Percentiles rank a stretch among this genome's conserved stretches.
Evolutionary conservation across 2,797 vertebrate species (phyloP).

Genomic region (Myotis vivesi): DNA sequence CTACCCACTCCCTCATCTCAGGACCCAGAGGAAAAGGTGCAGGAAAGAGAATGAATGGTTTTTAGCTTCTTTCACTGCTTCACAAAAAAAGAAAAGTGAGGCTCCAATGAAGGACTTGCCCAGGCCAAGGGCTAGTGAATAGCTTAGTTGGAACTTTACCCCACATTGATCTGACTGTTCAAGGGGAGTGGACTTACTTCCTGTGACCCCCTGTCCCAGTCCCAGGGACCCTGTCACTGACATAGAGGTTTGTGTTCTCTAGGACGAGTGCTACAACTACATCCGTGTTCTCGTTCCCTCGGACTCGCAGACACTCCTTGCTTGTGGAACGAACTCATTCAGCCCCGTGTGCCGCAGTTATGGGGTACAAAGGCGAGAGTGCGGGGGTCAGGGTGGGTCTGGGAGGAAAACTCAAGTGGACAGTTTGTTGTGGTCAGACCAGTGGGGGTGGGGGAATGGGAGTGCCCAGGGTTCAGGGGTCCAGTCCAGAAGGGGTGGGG

Average conservation of each 20-base stretch:
- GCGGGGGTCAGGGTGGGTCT: not conserved
- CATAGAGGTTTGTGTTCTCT: slow-evolving; percentile 24
- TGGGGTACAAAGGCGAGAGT: slow-evolving; percentile 84
- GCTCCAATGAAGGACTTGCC: not conserved
- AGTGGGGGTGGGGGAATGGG: not conserved
- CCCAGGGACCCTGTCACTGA: not conserved
- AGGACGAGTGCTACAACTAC: slow-evolving; percentile 98
- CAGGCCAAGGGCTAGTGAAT: not conserved
- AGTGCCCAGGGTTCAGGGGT: not conserved
- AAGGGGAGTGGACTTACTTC: not conserved
- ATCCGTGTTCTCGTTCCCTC: slow-evolving; percentile 94
- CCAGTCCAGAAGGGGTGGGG: not conserved
- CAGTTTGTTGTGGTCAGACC: not conserved
- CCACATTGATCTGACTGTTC: not conserved
- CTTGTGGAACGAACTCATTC: slow-evolving; percentile 96
- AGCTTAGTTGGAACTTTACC: not conserved
- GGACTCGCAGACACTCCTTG: slow-evolving; percentile 91
- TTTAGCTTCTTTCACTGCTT: not conserved
- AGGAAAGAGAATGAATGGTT: not conserved
- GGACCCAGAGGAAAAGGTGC: not conserved
- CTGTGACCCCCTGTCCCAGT: not conserved
- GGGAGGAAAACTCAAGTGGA: not conserved
- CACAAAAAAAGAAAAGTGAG: not conserved
- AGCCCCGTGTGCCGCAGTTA: slow-evolving; percentile 96
- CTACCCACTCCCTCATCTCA: not conserved